Evolutionary conservation across 2,797 vertebrate genomes (phyloP).

Genomic region (Gouania willdenowi): DNA sequence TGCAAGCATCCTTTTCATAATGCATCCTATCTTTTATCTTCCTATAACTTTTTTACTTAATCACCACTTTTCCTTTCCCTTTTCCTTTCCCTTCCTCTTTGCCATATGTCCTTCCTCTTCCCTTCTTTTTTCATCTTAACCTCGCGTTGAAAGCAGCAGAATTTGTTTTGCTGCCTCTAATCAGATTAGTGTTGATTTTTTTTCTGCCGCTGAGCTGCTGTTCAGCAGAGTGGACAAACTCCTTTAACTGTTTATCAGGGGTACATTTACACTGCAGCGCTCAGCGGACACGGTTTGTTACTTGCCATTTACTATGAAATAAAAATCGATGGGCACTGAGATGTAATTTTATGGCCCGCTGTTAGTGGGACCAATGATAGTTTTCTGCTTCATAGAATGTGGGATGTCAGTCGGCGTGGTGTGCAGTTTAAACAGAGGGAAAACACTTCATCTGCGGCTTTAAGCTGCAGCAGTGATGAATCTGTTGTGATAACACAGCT

Average conservation of each 20-base stretch:
- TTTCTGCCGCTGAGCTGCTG: slow-evolving; percentile 75
- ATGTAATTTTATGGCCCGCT: slow-evolving; percentile 61
- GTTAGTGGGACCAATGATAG: slow-evolving; percentile 65
- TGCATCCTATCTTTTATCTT: no score
- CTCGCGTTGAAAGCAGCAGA: slow-evolving; percentile 69
- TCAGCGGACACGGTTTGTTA: slow-evolving; percentile 72
- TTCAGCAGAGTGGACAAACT: slow-evolving; percentile 80
- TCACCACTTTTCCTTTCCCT: no score
- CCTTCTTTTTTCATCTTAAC: not conserved
- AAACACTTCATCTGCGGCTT: slow-evolving; percentile 1
- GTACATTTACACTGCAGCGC: slow-evolving; percentile 63
- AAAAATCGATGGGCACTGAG: slow-evolving; percentile 75
- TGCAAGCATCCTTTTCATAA: no score
- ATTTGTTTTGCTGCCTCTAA: slow-evolving; percentile 87
- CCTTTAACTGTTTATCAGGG: slow-evolving; percentile 83
- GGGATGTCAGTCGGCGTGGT: slow-evolving; percentile 54
- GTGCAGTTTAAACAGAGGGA: slow-evolving; percentile 6
- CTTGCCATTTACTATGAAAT: slow-evolving; percentile 80
- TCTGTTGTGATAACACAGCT: slow-evolving; percentile 7
- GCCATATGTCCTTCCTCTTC: no score
- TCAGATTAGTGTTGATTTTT: slow-evolving; percentile 94
- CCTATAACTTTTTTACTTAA: no score
- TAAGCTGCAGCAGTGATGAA: slow-evolving; percentile 23
- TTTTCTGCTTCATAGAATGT: slow-evolving; percentile 59
- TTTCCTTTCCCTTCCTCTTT: no score